phyloP scores from a whole-genome alignment of 2,797 vertebrate species.

The Zalophus californianus region DNA sequence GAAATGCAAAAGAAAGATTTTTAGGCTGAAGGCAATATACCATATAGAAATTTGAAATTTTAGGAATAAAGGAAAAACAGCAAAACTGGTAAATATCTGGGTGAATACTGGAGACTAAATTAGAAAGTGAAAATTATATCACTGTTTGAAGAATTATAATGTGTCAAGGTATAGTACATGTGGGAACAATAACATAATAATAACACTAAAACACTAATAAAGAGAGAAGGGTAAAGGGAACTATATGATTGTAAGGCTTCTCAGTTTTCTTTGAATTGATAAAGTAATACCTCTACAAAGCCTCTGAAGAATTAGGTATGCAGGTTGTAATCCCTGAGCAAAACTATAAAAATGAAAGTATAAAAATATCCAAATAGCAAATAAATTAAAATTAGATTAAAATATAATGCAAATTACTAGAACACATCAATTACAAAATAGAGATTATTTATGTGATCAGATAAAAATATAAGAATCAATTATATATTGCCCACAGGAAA shows the following conservation, averaged over 20 bases:
- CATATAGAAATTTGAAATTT: background rate
- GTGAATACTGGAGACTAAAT: background rate
- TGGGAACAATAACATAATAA: background rate
- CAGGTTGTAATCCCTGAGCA: background rate
- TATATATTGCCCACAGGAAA: background rate
- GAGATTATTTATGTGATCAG: background rate
- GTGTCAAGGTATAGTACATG: background rate
- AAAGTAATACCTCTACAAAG: background rate
- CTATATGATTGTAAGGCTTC: background rate
- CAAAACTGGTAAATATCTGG: background rate
- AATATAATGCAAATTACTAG: background rate
- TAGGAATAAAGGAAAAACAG: background rate
- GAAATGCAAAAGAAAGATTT: background rate
- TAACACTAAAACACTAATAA: background rate
- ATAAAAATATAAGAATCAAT: background rate
- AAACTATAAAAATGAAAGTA: background rate
- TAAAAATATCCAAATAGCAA: background rate
- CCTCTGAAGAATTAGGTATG: background rate
- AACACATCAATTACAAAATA: background rate
- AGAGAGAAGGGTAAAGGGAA: background rate
- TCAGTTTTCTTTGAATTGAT: background rate
- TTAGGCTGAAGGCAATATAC: background rate
- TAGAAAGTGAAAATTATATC: background rate
- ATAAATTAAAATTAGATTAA: background rate
- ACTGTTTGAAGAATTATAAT: background rate